Conservation (phyloP, 2,113 vertebrate genomes). For the Tragelaphus scriptus region DNA sequence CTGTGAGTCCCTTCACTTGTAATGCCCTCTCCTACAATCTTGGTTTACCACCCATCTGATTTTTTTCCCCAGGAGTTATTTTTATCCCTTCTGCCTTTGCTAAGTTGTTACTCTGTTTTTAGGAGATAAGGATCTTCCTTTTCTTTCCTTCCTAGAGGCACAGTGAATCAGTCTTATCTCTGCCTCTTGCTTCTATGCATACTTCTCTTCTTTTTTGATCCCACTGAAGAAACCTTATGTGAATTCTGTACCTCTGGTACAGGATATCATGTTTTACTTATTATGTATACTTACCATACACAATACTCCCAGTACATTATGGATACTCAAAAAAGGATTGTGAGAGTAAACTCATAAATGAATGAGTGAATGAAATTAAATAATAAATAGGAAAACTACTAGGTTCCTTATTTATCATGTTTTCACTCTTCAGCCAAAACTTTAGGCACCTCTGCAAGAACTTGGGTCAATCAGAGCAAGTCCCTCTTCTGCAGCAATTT, state of each 20-base stretch:
- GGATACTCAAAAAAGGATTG: neutral
- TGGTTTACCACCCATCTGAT: neutral
- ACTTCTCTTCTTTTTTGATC: neutral
- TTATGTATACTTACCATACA: neutral
- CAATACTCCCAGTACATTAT: neutral
- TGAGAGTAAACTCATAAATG: neutral
- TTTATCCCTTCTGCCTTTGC: neutral
- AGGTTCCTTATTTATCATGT: neutral
- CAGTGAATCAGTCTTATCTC: neutral
- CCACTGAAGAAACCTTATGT: neutral
- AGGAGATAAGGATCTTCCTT: neutral
- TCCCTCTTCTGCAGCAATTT: neutral
- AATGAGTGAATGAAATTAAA: neutral
- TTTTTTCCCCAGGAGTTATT: neutral
- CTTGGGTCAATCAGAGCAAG: neutral
- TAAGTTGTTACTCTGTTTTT: neutral
- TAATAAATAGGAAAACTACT: neutral
- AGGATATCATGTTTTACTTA: neutral
- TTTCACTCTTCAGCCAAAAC: neutral
- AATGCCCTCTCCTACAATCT: neutral
- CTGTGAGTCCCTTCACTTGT: neutral
- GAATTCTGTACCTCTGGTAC: neutral
- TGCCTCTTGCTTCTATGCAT: neutral
- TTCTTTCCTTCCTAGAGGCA: neutral
- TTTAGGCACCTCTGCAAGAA: neutral